These are phyloP conservation scores for Mohoua ochrocephala DNA, from an alignment of 2,113 vertebrate species.

Conservation along the genomic window DNA sequence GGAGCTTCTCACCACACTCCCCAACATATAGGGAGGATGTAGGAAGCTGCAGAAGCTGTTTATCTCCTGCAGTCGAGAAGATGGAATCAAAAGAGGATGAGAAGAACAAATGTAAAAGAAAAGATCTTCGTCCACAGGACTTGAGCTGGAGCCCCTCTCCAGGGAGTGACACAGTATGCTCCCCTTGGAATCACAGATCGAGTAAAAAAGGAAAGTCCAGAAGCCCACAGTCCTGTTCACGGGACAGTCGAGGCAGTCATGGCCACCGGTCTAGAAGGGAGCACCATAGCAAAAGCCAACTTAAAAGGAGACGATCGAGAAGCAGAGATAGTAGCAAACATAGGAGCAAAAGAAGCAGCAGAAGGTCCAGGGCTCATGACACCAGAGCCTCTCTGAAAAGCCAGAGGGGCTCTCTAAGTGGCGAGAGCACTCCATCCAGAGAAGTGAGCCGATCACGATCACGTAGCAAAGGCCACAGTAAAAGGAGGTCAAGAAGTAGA, in stretches of 20 bases:
- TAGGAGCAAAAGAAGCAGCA: constrained; percentile 61
- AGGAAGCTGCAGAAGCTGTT: constrained; percentile 26
- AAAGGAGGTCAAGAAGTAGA: constrained; percentile 70
- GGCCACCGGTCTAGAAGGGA: constrained; percentile 55
- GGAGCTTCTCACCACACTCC: constrained; percentile 66
- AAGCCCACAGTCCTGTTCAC: constrained; percentile 66
- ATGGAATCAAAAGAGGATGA: constrained; percentile 30
- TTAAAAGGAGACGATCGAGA: constrained; percentile 63
- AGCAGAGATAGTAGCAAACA: constrained; percentile 74
- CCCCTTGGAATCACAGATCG: constrained; percentile 31
- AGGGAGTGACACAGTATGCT: constrained; percentile 49
- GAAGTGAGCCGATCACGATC: constrained; percentile 71
- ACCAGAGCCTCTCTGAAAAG: constrained; percentile 68
- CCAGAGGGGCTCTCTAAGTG: constrained; percentile 68
- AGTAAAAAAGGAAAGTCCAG: constrained; percentile 45
- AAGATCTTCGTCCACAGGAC: background rate
- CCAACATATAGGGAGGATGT: constrained; percentile 43
- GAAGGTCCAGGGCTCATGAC: constrained; percentile 69
- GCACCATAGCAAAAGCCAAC: constrained; percentile 55
- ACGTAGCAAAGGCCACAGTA: constrained; percentile 68
- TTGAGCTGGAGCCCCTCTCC: constrained; percentile 34
- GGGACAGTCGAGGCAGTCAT: constrained; percentile 42
- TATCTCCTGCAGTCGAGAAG: background rate
- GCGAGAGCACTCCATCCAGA: constrained; percentile 65
- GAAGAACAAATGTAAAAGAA: constrained; percentile 22